These are phyloP conservation scores for Himalopsyche phryganea DNA, from an alignment of 1,140 invertebrate genomes.

Conservation along the genomic window DNA sequence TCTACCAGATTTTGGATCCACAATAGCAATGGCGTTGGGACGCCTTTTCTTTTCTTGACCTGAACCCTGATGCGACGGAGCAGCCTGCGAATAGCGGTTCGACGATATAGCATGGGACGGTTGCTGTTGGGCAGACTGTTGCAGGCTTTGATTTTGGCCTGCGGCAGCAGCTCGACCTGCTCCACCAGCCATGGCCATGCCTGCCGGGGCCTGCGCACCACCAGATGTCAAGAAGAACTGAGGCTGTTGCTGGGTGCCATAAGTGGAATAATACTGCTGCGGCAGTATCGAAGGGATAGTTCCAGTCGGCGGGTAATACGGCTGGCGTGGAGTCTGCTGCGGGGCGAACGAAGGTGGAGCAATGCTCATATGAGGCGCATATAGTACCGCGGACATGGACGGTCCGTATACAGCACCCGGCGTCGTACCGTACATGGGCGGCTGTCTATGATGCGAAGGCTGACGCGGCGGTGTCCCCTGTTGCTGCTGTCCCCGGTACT, in stretches of 20 bases:
- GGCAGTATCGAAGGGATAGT: slow-evolving; percentile 8
- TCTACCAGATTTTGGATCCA: slow-evolving; percentile 25
- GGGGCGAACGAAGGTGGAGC: slow-evolving; percentile 7
- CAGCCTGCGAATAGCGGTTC: slow-evolving; percentile 8
- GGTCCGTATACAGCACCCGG: not conserved
- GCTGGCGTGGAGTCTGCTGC: slow-evolving; percentile 10
- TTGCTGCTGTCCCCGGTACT: slow-evolving; percentile 9
- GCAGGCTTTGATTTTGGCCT: not conserved
- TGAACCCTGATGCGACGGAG: not conserved
- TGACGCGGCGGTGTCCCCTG: not conserved
- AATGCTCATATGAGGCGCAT: not conserved
- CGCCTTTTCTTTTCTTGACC: slow-evolving; percentile 9
- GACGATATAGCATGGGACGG: not conserved
- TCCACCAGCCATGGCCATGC: not conserved
- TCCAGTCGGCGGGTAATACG: slow-evolving; percentile 9
- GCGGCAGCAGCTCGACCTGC: not conserved
- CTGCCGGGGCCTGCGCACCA: not conserved
- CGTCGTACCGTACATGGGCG: not conserved
- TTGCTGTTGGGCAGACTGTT: slow-evolving; percentile 4
- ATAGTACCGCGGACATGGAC: not conserved
- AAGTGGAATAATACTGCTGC: slow-evolving; percentile 3
- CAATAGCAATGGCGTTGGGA: slow-evolving; percentile 16
- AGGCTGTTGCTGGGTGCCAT: slow-evolving; percentile 1
- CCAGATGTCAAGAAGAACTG: not conserved
- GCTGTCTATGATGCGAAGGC: slow-evolving; percentile 9